These are phyloP conservation scores for Trichonephila clavata DNA, from an alignment of 1,140 invertebrate species.

Conservation along the genomic window DNA sequence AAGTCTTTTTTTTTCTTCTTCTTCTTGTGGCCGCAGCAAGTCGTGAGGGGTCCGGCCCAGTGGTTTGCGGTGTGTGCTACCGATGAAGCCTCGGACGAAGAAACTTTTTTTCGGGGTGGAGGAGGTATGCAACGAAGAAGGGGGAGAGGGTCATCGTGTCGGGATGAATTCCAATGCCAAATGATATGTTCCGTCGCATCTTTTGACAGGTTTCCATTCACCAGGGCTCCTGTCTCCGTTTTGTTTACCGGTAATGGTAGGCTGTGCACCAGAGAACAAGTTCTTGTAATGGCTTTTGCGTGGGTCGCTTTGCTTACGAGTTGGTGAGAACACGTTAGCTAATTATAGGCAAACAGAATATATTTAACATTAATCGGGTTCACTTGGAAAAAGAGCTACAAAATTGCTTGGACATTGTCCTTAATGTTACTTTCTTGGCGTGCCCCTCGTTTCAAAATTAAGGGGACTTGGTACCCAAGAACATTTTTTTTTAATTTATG, in stretches of 20 bases:
- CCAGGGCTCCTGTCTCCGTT: neutral
- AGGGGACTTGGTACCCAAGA: too few species aligned
- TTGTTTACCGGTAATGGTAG: neutral
- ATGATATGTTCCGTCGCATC: slow-evolving; percentile 2
- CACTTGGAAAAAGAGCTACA: too few species aligned
- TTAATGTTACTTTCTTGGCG: too few species aligned
- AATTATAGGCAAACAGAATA: neutral
- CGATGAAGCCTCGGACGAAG: slow-evolving; percentile 3
- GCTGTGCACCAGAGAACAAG: neutral
- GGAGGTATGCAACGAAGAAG: neutral
- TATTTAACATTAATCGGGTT: too few species aligned
- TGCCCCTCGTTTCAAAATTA: too few species aligned
- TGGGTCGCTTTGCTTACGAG: neutral
- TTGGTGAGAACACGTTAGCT: neutral
- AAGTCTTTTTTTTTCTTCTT: neutral
- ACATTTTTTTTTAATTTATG: too few species aligned
- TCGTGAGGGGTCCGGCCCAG: slow-evolving; percentile 67
- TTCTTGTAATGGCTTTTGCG: neutral
- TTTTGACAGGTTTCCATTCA: neutral
- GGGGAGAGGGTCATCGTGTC: neutral
- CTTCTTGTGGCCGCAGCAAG: neutral
- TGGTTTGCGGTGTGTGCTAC: slow-evolving; percentile 59
- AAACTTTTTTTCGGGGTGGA: neutral
- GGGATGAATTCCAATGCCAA: slow-evolving; percentile 19
- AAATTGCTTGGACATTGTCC: too few species aligned